Conservation (phyloP, 1,140 invertebrate species). For the Latrodectus geometricus region DNA sequence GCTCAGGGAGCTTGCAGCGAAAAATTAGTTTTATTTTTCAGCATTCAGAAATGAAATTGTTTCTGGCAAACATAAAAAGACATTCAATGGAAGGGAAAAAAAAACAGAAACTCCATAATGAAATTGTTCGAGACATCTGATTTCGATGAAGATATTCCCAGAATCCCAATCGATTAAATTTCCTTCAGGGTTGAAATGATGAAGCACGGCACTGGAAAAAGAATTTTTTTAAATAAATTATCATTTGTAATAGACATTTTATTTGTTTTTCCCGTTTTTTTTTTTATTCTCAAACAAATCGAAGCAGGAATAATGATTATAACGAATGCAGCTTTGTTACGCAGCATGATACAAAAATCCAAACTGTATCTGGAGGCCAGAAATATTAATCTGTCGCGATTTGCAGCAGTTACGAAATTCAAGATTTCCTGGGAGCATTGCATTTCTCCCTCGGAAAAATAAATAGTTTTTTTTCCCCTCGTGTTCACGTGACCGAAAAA, state of each 20-base stretch:
- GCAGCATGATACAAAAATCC: no score
- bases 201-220: no score
- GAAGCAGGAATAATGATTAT: no score
- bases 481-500: neutral
- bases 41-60: neutral
- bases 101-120: neutral
- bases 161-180: constrained; percentile 23
- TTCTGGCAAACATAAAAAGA: neutral
- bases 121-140: constrained; percentile 15
- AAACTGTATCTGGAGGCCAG: no score
- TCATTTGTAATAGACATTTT: no score
- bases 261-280: no score
- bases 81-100: neutral
- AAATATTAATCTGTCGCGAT: no score
- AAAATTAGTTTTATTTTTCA: neutral
- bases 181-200: neutral
- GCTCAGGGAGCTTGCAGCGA: neutral
- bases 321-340: no score
- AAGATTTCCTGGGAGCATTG: no score
- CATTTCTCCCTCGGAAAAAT: neutral
- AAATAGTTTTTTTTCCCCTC: neutral
- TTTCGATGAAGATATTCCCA: constrained; percentile 30
- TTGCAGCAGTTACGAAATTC: no score
- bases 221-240: no score
- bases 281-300: no score